Conservation (phyloP, 2,888 invertebrate species). For the Balanococcus diminutus region DNA sequence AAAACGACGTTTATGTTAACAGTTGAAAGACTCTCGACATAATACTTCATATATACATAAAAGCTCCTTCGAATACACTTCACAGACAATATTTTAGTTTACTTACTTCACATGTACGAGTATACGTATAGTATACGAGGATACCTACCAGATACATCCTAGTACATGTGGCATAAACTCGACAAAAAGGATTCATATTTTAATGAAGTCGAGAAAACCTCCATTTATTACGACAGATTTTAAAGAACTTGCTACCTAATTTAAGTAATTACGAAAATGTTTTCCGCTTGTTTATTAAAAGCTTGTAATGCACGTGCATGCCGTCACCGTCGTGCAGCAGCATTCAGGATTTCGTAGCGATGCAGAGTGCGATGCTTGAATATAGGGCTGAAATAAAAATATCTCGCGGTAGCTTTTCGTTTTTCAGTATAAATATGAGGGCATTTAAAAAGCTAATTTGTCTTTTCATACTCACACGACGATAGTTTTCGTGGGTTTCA, state of each 20-base stretch:
- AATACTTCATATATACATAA: background rate
- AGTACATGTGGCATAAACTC: background rate
- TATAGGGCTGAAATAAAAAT: too few species aligned
- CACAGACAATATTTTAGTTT: background rate
- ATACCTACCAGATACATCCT: background rate
- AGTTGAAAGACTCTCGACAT: background rate
- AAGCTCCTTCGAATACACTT: background rate
- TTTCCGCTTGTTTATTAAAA: background rate
- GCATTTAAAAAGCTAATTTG: slow-evolving; percentile 11
- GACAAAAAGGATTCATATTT: slow-evolving; percentile 17
- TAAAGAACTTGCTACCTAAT: slow-evolving; percentile 11
- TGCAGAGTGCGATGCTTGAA: background rate
- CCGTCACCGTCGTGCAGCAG: background rate
- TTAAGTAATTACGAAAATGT: slow-evolving; percentile 6
- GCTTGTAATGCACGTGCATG: background rate
- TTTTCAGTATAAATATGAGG: background rate
- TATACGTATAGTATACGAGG: too few species aligned
- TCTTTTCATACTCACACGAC: background rate
- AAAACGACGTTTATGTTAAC: background rate
- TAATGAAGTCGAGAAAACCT: slow-evolving; percentile 11
- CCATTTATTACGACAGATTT: slow-evolving; percentile 4
- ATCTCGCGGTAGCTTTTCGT: background rate
- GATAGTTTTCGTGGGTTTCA: slow-evolving; percentile 2
- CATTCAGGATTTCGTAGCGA: background rate
- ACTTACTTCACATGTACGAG: background rate